Percentiles rank a stretch among this genome's conserved stretches.
Conservation (phyloP, 2,888 invertebrate genomes). For the Amblyjoppa proteus region DNA sequence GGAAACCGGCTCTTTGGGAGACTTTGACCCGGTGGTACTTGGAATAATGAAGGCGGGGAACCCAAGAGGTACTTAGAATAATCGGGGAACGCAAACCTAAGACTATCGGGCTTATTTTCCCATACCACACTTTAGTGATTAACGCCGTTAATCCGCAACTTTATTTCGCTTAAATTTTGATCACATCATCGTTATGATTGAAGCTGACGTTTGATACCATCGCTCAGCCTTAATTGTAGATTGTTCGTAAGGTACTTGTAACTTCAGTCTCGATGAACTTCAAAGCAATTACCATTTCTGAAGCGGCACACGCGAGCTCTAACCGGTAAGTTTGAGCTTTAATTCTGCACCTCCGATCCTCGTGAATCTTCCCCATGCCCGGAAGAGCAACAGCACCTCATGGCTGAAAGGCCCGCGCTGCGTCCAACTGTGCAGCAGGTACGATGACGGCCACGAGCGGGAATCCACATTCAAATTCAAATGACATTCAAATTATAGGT, state of each 20-base stretch:
- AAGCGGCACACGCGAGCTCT: neutral
- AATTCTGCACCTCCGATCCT: neutral
- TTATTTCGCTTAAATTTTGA: neutral
- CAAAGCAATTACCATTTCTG: conserved; percentile 46
- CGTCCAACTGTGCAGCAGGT: conserved; percentile 7
- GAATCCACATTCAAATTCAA: conserved; percentile 71
- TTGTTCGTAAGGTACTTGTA: conserved; percentile 9
- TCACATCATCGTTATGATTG: neutral
- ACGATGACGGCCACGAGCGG: conserved; percentile 31
- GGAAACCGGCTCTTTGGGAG: too few relatives aligned
- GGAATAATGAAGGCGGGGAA: too few relatives aligned
- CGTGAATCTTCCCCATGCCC: neutral
- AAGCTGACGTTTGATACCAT: conserved; percentile 5
- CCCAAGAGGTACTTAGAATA: too few relatives aligned
- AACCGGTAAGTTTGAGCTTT: conserved; percentile 22
- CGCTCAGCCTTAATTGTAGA: conserved; percentile 29
- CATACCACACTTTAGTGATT: too few relatives aligned
- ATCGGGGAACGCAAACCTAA: too few relatives aligned
- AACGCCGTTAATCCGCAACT: too few relatives aligned
- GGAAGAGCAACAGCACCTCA: conserved; percentile 33
- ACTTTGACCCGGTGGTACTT: too few relatives aligned
- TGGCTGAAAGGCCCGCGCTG: conserved; percentile 1
- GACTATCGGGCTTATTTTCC: too few relatives aligned
- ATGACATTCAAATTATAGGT: conserved; percentile 71
- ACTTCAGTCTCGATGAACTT: conserved; percentile 46